Evolutionary conservation across 1,140 invertebrate species (phyloP), one percentile per base, ranked within the genome.

Genomic region (Drosophila biarmipes): DNA sequence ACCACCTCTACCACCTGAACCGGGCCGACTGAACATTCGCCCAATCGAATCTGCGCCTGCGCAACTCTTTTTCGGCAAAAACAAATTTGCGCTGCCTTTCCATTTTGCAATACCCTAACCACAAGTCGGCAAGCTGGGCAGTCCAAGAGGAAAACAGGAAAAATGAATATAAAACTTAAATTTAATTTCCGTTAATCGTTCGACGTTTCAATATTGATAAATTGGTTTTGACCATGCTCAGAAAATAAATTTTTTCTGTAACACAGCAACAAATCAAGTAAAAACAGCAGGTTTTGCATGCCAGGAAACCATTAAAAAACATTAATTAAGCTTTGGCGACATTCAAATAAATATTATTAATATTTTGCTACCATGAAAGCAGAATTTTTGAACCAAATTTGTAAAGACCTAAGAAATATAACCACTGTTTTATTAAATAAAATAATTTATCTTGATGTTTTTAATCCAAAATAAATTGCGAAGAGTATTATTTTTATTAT

Each of bases 81-180:
- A 69, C 67, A 69, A 69, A 69, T 73, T 49, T 73, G 51, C 69
- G 55, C 31, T 51, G 69, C 69, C 69, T 73, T 73, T 73, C 55
- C 69, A 73, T 73, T 73, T 73, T 59, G 38, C 40, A 53, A 73
- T 73, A 73, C 69, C 29, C 68, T 73, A 69, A 56, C 64, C 40
- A 27, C 48, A 37, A 54, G n/a, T 19, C 40, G 40, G 63, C 29
- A 37, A 51, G 11, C 48, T 49, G 27, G n/a, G 59, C 57, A 27
- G 21, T 15, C 14, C 8, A 15, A 17, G 11, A 24, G 35, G 12
- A 34, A 34, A 67, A 64, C 63, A 15, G 48, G 29, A 35, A 21
- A n/a, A 67, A 51, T 34, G 19, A 64, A 66, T 42, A 55, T 29
- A 10, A 42, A 40, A 55, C 19, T 38, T 10, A 38, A 42, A 29